Base-by-base conservation (phyloP, 2,113 vertebrate species). In the Amazona guildingii region DNA sequence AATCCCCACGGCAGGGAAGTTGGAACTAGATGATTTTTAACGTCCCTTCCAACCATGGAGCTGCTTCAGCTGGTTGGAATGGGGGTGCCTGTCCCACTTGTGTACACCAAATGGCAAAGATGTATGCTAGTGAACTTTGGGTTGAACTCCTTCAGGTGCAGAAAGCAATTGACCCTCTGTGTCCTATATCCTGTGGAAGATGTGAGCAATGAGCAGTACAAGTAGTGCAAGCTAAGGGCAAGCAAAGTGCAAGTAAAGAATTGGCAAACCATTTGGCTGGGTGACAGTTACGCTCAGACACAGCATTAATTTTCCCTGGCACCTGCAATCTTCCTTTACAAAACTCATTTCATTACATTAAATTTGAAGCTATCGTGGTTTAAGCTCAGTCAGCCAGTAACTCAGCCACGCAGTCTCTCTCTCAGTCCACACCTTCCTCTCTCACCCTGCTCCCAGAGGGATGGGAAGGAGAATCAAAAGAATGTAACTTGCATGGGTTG, bases 271-370 rank as follows among this genome's bases (percentile, higher is more conserved):
- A 2, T 59, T 67, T 55, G 79, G 13, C 67, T 85, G 70, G 7
- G 3, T 64, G 64, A 39, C 27, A 27, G 55, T 29, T 76, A 14
- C 33, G 10, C 33, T 66, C 52, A 41, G 63, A 73, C 67, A 39
- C 44, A 28, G 15, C 75, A 35, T 84, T 74, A 78, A n/a, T 91
- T 82, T 92, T 87, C 69, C 33, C 31, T 64, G 85, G 84, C 46
- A 75, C 76, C 72, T 76, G 72, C 76, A 88, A 46, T 79, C 83
- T 84, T 90, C 86, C 80, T 78, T 91, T 86, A 44, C 63, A 95
- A 89, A 95, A 33, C 63, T 46, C 68, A 23, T 80, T 80, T 97
- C 80, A 78, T 94, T 92, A 75, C 83, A 94, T 97, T 95, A 97
- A 88, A 96, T 94, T 94, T 87, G 80, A 94, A 97, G 48, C 12